Evolutionary conservation across 2,888 invertebrate genomes (phyloP).

Genomic region (Megalurothrips usitatus): DNA sequence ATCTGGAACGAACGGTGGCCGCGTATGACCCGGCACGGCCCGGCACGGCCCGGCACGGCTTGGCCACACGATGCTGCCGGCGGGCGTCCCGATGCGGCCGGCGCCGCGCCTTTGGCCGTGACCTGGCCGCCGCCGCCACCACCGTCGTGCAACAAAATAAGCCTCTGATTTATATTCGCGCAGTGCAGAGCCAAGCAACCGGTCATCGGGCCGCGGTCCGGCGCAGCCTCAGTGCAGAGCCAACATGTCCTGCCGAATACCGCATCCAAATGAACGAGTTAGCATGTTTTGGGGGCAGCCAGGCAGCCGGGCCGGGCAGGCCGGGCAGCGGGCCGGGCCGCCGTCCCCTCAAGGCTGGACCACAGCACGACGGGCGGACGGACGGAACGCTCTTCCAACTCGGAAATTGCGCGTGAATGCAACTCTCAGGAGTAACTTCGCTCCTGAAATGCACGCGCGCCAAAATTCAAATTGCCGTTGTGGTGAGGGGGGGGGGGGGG

Average conservation of each 20-base stretch:
- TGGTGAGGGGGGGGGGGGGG: no score
- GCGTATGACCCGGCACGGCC: not conserved
- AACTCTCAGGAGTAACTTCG: no score
- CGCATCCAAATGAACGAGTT: constrained; percentile 24
- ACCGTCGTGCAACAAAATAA: constrained; percentile 27
- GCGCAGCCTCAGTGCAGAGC: not conserved
- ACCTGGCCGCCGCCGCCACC: not conserved
- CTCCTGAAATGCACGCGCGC: no score
- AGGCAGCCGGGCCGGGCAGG: not conserved
- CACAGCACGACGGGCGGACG: no score
- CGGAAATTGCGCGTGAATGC: no score
- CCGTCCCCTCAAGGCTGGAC: not conserved
- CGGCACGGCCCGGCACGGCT: not conserved
- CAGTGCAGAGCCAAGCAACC: not conserved
- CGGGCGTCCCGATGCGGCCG: not conserved
- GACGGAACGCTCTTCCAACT: no score
- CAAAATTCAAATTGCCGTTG: no score
- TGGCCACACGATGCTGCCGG: not conserved
- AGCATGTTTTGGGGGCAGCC: not conserved
- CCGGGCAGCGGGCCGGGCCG: not conserved
- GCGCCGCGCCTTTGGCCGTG: not conserved
- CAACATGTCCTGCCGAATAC: not conserved
- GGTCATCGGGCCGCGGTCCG: not conserved
- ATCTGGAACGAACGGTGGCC: not conserved
- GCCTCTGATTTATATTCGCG: not conserved